Evolutionary conservation across 2,113 vertebrate species (phyloP).

Genomic region (Spea multiplicata): DNA sequence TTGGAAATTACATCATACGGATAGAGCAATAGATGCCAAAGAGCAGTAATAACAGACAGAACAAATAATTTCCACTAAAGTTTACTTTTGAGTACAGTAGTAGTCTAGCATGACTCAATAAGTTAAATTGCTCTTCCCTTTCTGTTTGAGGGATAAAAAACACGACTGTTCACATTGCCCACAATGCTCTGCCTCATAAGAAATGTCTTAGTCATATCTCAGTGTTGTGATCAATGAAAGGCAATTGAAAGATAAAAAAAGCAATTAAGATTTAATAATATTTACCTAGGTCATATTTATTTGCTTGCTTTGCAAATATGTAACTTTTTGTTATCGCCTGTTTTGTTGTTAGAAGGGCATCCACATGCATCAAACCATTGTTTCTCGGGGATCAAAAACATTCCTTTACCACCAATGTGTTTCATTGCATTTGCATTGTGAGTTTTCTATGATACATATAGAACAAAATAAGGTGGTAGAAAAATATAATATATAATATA

Average conservation of each 20-base stretch:
- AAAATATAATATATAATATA: too few species aligned
- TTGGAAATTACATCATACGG: neutral
- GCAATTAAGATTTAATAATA: constrained; percentile 42
- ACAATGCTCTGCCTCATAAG: neutral
- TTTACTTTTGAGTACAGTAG: neutral
- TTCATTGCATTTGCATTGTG: neutral
- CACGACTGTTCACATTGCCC: neutral
- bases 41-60: neutral
- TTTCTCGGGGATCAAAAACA: too few species aligned
- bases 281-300: constrained; percentile 44
- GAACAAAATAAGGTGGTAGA: too few species aligned
- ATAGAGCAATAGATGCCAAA: neutral
- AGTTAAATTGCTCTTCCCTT: neutral
- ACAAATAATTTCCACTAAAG: neutral
- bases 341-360: neutral
- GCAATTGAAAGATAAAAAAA: constrained; percentile 30
- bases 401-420: neutral
- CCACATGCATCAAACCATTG: too few species aligned
- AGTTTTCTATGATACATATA: too few species aligned
- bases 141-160: neutral
- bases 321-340: constrained; percentile 20
- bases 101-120: neutral
- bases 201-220: neutral
- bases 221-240: constrained; percentile 10
- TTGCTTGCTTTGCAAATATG: constrained; percentile 45